Base-by-base conservation (phyloP, 2,113 vertebrate genomes). In the Urocolius indicus region DNA sequence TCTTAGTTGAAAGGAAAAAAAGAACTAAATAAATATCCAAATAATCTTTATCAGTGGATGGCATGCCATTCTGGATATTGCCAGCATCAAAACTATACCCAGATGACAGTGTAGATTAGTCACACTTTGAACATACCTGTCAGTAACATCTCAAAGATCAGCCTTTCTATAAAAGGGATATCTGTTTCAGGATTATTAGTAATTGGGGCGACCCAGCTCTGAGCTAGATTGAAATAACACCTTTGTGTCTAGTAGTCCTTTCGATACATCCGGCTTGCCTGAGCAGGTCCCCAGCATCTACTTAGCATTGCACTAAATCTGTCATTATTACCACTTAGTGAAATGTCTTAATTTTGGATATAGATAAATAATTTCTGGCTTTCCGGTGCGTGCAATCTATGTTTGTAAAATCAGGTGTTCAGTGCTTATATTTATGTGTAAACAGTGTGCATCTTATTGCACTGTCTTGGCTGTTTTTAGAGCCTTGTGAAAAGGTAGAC, bases 351-450 rank as follows among this genome's bases (percentile, higher is more conserved):
- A 63, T 72, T 89, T 82, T 17, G 52, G 45, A 13, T 73, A 23
- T 54, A 65, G 45, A 19, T 68, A 19, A 5, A 34, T 58, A 30
- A 17, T 38, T 52, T 75, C 52, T 91, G 54, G 30, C 54, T 93
- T 91, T 75, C 49, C 58, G 83, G 5, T 16, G 21, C 46, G 62
- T 21, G 27, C 38, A 87, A 32, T 0, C 1, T 63, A 65, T 65
- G 59, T 91, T 87, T 80, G 71, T 83, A 54, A 73, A 86, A 80
- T 90, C 55, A 77, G 59, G 77, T 76, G 43, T 85, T 91, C n/a
- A 63, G 15, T 84, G 77, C 76, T 95, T 89, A 30, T 85, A 41
- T 94, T 87, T 95, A 36, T 72, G 16, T 85, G 87, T 84, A 63
- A 96, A 84, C 57, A 94, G 41, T 95, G 71, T 91, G 81, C 66